Base-by-base conservation (phyloP, 2,888 invertebrate genomes). In the Phania funesta region DNA sequence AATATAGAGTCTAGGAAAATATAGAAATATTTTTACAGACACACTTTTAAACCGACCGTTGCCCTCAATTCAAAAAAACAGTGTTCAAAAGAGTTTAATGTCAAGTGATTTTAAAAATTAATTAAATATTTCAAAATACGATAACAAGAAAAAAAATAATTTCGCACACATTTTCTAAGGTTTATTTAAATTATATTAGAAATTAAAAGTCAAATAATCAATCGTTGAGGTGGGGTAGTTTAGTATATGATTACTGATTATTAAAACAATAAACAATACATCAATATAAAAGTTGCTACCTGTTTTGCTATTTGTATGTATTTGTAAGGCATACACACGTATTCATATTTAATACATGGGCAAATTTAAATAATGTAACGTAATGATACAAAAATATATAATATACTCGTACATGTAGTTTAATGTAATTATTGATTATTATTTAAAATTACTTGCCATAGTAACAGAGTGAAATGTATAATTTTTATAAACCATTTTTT, bases 351-450 rank as follows among this genome's bases (percentile, higher is more conserved):
- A 38, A 29, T n/a, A n/a, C 26, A 58, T 20, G 0, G 60, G n/a
- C 18, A 13, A 38, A 38, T 38, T 38, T 11, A 4, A 11, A 38
- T n/a, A 38, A 38, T 4, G 5, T 38, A 6, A 26, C 26, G 6
- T 3, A 26, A 26, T 5, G 3, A 26, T 6, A 26, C 6, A 35
- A 11, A 13, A 16, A 8, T 56, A 11, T n/a, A 24, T 32, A 32
- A 32, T 44, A 46, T 22, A 24, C 18, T 48, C 35, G 18, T 54
- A 6, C 22, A 26, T n/a, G n/a, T 26, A 74, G 41, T 52, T 64
- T 32, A 24, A 32, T 48, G 24, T 65, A 56, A 56, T 65, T 48
- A 56, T 75, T 35, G 35, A 56, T 75, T 65, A 11, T 18, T 44
- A 54, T 9, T 18, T 22, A 13, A 1, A 46, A 8, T 8, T 44